Percentiles rank a stretch among this genome's conserved stretches.
Evolutionary conservation across 2,797 vertebrate genomes (phyloP).

Genomic region (Argyrosomus regius): DNA sequence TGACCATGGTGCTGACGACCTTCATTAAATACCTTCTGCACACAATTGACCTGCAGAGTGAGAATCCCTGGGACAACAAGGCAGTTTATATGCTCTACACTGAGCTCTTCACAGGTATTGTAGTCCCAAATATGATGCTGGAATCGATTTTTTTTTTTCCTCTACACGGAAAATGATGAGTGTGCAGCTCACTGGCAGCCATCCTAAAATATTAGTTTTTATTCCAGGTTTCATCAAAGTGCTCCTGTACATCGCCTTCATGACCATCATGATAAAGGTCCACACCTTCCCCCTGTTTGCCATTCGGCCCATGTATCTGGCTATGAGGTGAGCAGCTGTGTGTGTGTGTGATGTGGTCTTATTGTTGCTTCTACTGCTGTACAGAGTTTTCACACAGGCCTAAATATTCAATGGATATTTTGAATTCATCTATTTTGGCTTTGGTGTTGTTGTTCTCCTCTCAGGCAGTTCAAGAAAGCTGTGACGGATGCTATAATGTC

Average conservation of each 20-base stretch:
- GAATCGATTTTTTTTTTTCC: background rate
- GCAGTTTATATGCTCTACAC: constrained; percentile 98
- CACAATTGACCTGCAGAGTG: constrained; percentile 93
- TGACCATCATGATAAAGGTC: constrained; percentile 99
- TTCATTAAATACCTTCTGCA: constrained; percentile 96
- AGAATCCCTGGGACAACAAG: constrained; percentile 99
- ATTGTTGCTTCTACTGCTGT: background rate
- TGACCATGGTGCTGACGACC: constrained; percentile 96
- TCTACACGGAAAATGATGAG: too few relatives aligned
- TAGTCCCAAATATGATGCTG: background rate
- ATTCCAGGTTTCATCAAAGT: constrained; percentile 95
- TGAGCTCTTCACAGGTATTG: constrained; percentile 93
- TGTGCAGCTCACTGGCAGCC: too few relatives aligned
- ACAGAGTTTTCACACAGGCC: background rate
- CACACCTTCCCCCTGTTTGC: constrained; percentile 98
- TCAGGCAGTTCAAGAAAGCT: constrained; percentile 97
- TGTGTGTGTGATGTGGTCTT: background rate
- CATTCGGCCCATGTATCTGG: constrained; percentile 98
- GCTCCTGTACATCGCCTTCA: constrained; percentile 97
- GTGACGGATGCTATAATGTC: constrained; percentile 99
- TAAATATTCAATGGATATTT: background rate
- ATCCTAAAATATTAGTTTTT: background rate
- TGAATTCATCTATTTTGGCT: background rate
- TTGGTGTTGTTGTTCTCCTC: constrained; percentile 9
- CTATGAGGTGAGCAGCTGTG: constrained; percentile 92